Evolutionary conservation across 1,140 invertebrate genomes (phyloP).

Genomic region (Periplaneta americana): DNA sequence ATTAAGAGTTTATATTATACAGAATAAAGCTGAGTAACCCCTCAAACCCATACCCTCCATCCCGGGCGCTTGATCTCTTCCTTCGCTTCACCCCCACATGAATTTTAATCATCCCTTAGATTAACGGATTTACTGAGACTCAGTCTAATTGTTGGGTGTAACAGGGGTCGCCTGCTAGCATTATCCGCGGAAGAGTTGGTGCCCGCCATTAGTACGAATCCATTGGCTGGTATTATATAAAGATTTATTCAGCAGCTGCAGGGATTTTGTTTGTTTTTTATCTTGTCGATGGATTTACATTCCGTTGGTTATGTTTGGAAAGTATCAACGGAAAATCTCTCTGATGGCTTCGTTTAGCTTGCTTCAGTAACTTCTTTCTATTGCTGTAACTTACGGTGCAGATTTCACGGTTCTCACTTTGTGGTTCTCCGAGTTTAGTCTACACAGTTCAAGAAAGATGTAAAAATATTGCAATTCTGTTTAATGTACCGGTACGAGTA

Average conservation of each 20-base stretch:
- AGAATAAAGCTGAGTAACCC: background rate
- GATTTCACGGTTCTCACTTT: too few species aligned
- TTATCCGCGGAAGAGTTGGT: background rate
- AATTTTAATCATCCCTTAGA: background rate
- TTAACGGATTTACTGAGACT: background rate
- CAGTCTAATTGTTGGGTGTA: background rate
- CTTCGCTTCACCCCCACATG: background rate
- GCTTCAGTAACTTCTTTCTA: background rate
- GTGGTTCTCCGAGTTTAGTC: too few species aligned
- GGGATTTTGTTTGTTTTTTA: background rate
- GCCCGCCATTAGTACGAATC: background rate
- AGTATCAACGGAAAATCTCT: background rate
- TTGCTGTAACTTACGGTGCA: too few species aligned
- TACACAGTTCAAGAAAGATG: too few species aligned
- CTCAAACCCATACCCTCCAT: background rate
- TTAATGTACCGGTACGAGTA: too few species aligned
- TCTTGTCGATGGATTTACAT: background rate
- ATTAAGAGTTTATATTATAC: background rate
- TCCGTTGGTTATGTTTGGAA: background rate
- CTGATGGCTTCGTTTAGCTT: background rate
- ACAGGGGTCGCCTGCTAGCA: background rate
- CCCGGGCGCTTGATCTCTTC: background rate
- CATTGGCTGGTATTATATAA: background rate
- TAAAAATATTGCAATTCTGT: too few species aligned
- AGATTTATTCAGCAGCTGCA: background rate